phyloP scores from a whole-genome alignment of 1,140 invertebrate genomes.

The Metaphire vulgaris region DNA sequence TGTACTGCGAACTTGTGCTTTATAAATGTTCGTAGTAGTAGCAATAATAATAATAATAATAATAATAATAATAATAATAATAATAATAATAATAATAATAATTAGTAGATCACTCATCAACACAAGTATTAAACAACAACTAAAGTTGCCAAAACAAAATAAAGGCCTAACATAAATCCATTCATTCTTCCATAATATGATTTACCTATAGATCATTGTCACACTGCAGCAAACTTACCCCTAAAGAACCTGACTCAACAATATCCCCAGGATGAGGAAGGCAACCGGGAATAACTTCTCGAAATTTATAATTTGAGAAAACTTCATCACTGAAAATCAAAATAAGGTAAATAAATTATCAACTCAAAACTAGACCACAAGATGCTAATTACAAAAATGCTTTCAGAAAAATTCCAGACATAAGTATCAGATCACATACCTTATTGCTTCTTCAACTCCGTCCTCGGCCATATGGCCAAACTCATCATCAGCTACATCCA shows the following conservation, averaged over 20 bases:
- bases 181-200: too few relatives aligned
- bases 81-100: background rate
- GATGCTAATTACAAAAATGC: too few relatives aligned
- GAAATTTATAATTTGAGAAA: conserved; percentile 40
- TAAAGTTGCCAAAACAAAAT: too few relatives aligned
- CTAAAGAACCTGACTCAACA: conserved; percentile 47
- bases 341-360: conserved; percentile 1
- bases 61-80: background rate
- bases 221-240: too few relatives aligned
- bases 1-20: too few relatives aligned
- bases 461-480: conserved; percentile 37
- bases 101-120: background rate
- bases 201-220: too few relatives aligned
- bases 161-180: too few relatives aligned
- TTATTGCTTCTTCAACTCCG: conserved; percentile 39
- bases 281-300: conserved; percentile 42
- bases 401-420: too few relatives aligned
- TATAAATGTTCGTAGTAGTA: too few relatives aligned
- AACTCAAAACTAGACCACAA: background rate
- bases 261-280: conserved; percentile 46
- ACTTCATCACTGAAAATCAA: conserved; percentile 44
- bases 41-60: too few relatives aligned
- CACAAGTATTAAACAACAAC: background rate
- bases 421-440: conserved; percentile 29
- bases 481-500: too few relatives aligned